phyloP scores from a whole-genome alignment of 2,888 invertebrate species.

The Galerucella calmariensis region DNA sequence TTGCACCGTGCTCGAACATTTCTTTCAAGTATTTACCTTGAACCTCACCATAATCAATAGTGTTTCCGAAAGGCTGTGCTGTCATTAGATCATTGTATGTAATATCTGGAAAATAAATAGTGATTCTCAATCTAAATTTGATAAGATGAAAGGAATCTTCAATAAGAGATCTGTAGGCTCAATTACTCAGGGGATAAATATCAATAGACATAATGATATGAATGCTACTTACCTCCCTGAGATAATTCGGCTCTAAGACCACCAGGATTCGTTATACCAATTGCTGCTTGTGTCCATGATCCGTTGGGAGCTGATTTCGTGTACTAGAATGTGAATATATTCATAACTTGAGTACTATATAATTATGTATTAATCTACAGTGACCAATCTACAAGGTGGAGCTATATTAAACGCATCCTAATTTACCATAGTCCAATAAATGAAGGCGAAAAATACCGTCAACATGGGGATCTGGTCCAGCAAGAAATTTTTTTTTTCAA shows the following conservation, averaged over 20 bases:
- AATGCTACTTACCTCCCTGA: conserved; percentile 68
- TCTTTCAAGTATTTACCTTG: conserved; percentile 73
- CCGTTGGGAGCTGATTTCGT: conserved; percentile 45
- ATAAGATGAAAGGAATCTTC: no score
- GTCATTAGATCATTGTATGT: conserved; percentile 77
- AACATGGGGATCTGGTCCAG: no score
- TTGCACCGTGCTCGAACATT: conserved; percentile 69
- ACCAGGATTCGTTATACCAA: conserved; percentile 76
- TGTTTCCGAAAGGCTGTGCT: conserved; percentile 82
- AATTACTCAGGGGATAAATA: no score
- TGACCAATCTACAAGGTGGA: neutral
- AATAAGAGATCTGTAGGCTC: no score
- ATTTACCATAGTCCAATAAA: no score
- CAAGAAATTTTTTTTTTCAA: no score
- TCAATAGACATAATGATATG: no score
- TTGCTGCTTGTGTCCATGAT: conserved; percentile 76
- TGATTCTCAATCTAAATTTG: no score
- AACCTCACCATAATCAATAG: conserved; percentile 76
- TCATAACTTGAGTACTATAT: neutral
- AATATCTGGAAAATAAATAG: conserved; percentile 68
- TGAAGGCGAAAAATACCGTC: no score
- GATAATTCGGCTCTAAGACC: conserved; percentile 76
- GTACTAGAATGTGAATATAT: conserved; percentile 45
- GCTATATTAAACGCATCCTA: no score
- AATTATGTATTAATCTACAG: neutral